Base-by-base conservation (phyloP, 2,113 vertebrate species). In the Sula dactylatra region DNA sequence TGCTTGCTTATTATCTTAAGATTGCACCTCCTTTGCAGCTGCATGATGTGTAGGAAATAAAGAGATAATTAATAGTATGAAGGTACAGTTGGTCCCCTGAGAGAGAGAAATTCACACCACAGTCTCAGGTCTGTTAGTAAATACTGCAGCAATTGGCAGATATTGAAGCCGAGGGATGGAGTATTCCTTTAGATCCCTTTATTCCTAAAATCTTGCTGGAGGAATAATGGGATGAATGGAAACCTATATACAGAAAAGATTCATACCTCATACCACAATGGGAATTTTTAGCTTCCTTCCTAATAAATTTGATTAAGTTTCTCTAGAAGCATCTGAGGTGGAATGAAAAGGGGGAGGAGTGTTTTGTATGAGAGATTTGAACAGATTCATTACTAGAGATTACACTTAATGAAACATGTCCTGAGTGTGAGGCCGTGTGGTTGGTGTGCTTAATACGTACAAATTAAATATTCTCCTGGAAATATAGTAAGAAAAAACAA, bases 391-490 rank as follows among this genome's bases (percentile, higher is more conserved):
- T 98, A 98, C 88, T 90, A 79, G 64, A 64, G 95, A 98, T 98
- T 96, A 97, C 4, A 40, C 59, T 94, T 98, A 98, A 98, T 98
- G 97, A 98, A 98, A 97, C 44, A 77, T 92, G 97, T 97, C 96
- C 90, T 96, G 93, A 97, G 83, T 61, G 80, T 91, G 94, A 95
- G 94, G 82, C 88, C 11, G 1, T 88, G 96, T 95, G 79, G 76
- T 95, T 95, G 94, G 72, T 96, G 52, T 71, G 79, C 94, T 97
- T 97, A 98, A 98, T 98, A 98, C 3, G 36, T 96, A 96, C 97
- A 97, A 98, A 98, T 98, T 97, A 97, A 98, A 98, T 98, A 50
- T 96, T 97, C 90, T 97, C 44, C 93, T 97, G 69, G 87, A 98
- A 98, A 97, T 96, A 97, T 52, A 95, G 86, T 97, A 97, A 96